Evolutionary conservation across 2,888 invertebrate genomes (phyloP), one percentile per base, ranked within the genome.

Genomic region (Xylocampa areola): DNA sequence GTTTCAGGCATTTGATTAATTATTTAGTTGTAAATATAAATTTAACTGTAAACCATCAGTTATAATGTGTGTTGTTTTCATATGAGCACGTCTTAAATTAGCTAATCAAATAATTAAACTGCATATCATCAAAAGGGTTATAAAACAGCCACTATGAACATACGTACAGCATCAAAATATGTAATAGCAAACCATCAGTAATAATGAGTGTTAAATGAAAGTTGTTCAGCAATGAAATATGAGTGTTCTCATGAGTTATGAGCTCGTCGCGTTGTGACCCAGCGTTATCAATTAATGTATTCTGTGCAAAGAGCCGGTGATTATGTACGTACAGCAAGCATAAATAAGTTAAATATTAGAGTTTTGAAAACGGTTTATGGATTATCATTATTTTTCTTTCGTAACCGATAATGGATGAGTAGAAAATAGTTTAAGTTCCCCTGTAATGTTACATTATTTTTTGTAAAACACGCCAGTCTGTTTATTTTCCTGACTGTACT

Each of bases 211-310:
- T 72, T 79, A 77, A 80, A 80, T 82, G 79, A 82, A 87, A 87
- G 79, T 86, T 82, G 80, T 74, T 71, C 68, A 49, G 67, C 66
- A 68, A 78, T 87, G 86, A 88, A 86, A 85, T 86, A 87, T 84
- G 87, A 85, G 74, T 67, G 76, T 77, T 77, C 77, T 71, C 73
- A 76, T 87, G 86, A 89, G 79, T 87, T 86, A 87, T 80, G 87
- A 82, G 81, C 77, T 80, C 79, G 82, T 87, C 84, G 81, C 79
- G 68, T 58, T 75, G 84, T 79, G 80, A 81, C 77, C 78, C 81
- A 59, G 70, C 76, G 82, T 87, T 89, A 90, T 89, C 89, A 89
- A 89, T 89, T 90, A 89, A 90, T 86, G 84, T 86, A 83, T 86
- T 84, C 85, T 69, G 79, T 76, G 81, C 73, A 77, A 81, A 81